Base-by-base conservation (phyloP, 2,113 vertebrate genomes). In the Pycnonotus jocosus region DNA sequence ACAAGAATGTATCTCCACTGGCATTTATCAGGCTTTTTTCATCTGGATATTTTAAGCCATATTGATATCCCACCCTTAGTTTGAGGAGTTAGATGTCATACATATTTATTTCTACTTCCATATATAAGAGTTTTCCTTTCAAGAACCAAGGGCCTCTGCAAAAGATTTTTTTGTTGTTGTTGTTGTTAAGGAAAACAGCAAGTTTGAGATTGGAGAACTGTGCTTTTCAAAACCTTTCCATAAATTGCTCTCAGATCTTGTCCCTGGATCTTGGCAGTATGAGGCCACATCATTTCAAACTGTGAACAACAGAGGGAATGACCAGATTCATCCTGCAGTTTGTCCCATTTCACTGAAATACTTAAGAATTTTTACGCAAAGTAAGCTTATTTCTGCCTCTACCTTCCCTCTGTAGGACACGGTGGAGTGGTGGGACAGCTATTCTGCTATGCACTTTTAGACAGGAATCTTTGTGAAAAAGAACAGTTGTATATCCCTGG, bases 201-300 rank as follows among this genome's bases (percentile, higher is more conserved):
- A 88, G 23, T 70, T 28, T 56, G 24, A 56, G 23, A 28, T 40
- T 83, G 33, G 33, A 48, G 25, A 66, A 20, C 8, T 37, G 18
- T 25, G 45, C 10, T 53, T 94, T 83, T 71, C 14, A 35, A 83
- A 94, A 56, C 8, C 11, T 83, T 81, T n/a, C 25, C 12, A 16
- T 50, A 10, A 80, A 42, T 57, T 91, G 28, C 31, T 81, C 62
- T 88, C 69, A 86, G 71, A 68, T 88, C 48, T 78, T 60, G 45
- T 77, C 31, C 27, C 38, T 50, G 44, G 40, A 78, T 90, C 69
- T 95, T 77, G 88, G 62, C 76, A 85, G 50, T 72, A 87, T 95
- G 90, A 95, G 93, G 92, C 62, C 51, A 62, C 69, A 70, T 73
- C 58, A 70, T 83, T 86, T 93, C 91, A 93, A 94, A 35, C 81